Conservation (phyloP, 2,888 invertebrate genomes). For the Cyclophora punctaria region DNA sequence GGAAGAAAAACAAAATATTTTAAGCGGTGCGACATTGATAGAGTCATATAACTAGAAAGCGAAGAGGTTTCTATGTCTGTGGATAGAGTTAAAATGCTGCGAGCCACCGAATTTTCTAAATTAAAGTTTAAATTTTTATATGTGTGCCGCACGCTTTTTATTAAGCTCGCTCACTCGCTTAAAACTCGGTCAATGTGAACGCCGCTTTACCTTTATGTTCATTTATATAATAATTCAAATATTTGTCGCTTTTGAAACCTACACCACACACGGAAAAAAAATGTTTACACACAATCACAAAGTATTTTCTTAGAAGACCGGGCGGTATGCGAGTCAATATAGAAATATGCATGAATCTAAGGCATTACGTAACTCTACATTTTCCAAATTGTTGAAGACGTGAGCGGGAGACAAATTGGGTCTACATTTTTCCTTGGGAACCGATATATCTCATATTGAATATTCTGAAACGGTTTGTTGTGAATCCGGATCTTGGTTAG, state of each 20-base stretch:
- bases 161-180: no score
- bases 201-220: no score
- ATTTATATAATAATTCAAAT: neutral
- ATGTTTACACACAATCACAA: conserved; percentile 14
- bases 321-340: conserved; percentile 31
- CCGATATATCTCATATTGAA: conserved; percentile 33
- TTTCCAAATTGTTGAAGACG: conserved; percentile 43
- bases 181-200: no score
- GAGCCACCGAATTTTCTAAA: no score
- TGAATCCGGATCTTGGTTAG: conserved; percentile 17
- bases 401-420: conserved; percentile 48
- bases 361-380: conserved; percentile 47
- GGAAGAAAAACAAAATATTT: no score
- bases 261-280: conserved; percentile 10
- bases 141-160: no score
- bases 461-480: conserved; percentile 38
- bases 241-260: conserved; percentile 9
- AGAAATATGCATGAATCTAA: conserved; percentile 42
- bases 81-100: no score
- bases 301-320: conserved; percentile 16
- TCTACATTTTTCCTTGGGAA: conserved; percentile 39
- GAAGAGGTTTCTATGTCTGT: no score
- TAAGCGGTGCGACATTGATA: no score
- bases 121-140: no score
- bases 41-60: no score